Evolutionary conservation across 2,113 vertebrate genomes (phyloP), one percentile per base, ranked within the genome.

Genomic region (Pedionomus torquatus): DNA sequence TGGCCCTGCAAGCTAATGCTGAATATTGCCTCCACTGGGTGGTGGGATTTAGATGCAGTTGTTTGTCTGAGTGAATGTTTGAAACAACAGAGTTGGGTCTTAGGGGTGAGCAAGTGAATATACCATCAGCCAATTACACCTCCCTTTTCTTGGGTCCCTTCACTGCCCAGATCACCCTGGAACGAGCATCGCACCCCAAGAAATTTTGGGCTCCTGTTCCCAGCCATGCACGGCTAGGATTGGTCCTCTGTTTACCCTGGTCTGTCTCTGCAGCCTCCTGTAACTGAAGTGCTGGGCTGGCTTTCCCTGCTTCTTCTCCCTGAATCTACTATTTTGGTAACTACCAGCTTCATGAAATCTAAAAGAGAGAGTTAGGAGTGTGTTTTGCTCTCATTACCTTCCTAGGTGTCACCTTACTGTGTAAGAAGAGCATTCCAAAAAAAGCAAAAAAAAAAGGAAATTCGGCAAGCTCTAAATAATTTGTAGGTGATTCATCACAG

Each of bases 131-230:
- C 24, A 39, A 17, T 23, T 55, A 58, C 30, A 33, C 8, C 8
- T 68, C 35, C 55, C 39, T 85, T 76, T 65, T 18, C 75, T 76
- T 0, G 0, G 8, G 26, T 48, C 3, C 8, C 13, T 13, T 13
- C 2, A 0, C 30, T 82, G 48, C 24, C 57, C 72, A 24, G 24
- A 41, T 81, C 30, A 81, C 11, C 24, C 20, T n/a, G 37, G 17
- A 75, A 26, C 0, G 2, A 61, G 9, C 10, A 13, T 13, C 1
- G 0, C 11, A 11, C 6, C 18, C 11, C 0, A 0, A 25, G 31
- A 81, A 91, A 66, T 11, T 14, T 71, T 41, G 52, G 33, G 15
- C 51, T 84, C 43, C 25, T 8, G 3, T 52, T 72, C 30, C 30
- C 64, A 81, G 58, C 30, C 15, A 3, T 3, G 12, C 20, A 12